Percentiles rank a stretch among this genome's conserved stretches.
These are phyloP conservation scores for Hermaeophaga mercurialis DNA, from an alignment of 2,888 invertebrate genomes.

Conservation along the genomic window DNA sequence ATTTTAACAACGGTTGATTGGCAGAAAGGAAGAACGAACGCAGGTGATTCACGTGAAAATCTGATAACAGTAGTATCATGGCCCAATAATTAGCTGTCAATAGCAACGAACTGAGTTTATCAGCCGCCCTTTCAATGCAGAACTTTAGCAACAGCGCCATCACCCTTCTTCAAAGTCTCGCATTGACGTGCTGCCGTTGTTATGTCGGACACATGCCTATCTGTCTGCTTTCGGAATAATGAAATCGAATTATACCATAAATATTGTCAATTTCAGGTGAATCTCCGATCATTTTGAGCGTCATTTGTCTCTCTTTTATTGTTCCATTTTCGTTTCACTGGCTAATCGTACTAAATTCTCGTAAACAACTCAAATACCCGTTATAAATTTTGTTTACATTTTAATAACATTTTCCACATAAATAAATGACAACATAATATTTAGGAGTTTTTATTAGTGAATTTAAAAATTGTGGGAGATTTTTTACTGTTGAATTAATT, in stretches of 20 bases:
- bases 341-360: too few species aligned
- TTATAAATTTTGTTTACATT: too few species aligned
- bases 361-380: too few species aligned
- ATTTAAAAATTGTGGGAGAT: too few species aligned
- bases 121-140: slow-evolving; percentile 34
- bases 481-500: too few species aligned
- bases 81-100: slow-evolving; percentile 52
- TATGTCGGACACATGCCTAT: slow-evolving; percentile 44
- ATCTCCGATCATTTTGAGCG: slow-evolving; percentile 23
- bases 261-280: slow-evolving; percentile 44
- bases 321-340: not conserved
- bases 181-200: slow-evolving; percentile 21
- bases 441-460: too few species aligned
- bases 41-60: slow-evolving; percentile 46
- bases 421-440: too few species aligned
- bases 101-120: slow-evolving; percentile 44
- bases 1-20: slow-evolving; percentile 7
- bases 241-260: slow-evolving; percentile 41
- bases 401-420: too few species aligned
- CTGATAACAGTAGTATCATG: slow-evolving; percentile 48
- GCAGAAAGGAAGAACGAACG: slow-evolving; percentile 7
- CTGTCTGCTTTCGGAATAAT: slow-evolving; percentile 40
- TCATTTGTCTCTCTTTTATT: slow-evolving; percentile 15
- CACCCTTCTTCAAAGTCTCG: slow-evolving; percentile 41
- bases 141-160: slow-evolving; percentile 30